phyloP scores from a whole-genome alignment of 2,888 invertebrate genomes.

The Habrosyne pyritoides region DNA sequence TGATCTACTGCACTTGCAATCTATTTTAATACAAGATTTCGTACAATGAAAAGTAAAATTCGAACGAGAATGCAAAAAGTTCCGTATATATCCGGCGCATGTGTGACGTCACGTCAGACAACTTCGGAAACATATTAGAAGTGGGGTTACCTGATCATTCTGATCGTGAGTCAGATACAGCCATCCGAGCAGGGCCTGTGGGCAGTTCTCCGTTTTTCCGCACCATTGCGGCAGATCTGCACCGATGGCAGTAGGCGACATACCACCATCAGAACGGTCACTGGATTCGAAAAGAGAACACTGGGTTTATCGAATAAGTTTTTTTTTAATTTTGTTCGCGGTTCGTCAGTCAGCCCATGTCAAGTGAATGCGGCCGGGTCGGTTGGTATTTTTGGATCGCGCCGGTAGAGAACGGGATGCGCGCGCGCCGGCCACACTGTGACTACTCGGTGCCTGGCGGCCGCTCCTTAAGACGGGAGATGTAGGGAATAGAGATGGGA shows the following conservation, averaged over 20 bases:
- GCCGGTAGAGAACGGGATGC: slow-evolving; percentile 57
- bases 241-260: slow-evolving; percentile 75
- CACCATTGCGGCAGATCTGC: slow-evolving; percentile 76
- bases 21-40: not conserved
- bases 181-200: slow-evolving; percentile 74
- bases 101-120: not conserved
- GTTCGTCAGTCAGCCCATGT: slow-evolving; percentile 52
- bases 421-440: slow-evolving; percentile 70
- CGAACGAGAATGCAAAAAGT: slow-evolving; percentile 6
- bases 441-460: slow-evolving; percentile 54
- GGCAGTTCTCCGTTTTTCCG: slow-evolving; percentile 67
- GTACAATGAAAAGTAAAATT: not conserved
- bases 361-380: slow-evolving; percentile 52
- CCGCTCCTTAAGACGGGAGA: slow-evolving; percentile 79
- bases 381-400: slow-evolving; percentile 71
- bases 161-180: slow-evolving; percentile 72
- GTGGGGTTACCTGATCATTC: slow-evolving; percentile 68
- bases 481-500: slow-evolving; percentile 57
- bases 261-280: slow-evolving; percentile 53
- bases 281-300: slow-evolving; percentile 10
- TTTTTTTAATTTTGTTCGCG: slow-evolving; percentile 23
- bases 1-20: not conserved
- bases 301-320: not conserved
- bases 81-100: not conserved
- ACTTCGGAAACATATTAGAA: slow-evolving; percentile 13